Evolutionary conservation across 2,797 vertebrate genomes (phyloP), one percentile per base, ranked within the genome.

Genomic region (Muscicapa striata): DNA sequence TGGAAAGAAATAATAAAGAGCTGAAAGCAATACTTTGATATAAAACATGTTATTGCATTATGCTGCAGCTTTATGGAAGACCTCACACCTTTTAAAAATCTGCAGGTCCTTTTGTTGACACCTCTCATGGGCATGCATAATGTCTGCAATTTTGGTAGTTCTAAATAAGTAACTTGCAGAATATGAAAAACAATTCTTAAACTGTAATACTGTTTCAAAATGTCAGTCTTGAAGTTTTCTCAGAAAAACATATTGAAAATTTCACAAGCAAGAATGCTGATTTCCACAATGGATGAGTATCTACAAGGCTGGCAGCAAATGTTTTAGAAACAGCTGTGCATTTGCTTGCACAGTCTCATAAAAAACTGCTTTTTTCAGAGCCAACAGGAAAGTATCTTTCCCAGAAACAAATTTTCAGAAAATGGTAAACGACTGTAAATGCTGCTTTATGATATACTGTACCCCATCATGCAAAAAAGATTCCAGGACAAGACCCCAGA

Each of bases 401-500:
- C 30, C 49, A 82, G 63, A 76, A 69, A 90, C 21, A 43, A 63
- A 27, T 49, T 67, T 87, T 84, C 48, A 64, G 27, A 73, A 86
- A 67, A 57, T 13, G 20, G 6, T 11, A 81, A 94, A 26, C 20
- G n/a, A 81, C 48, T 57, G 63, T 83, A 91, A 92, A 79, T 2
- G 34, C 29, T 79, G 70, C 48, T 88, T 93, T 87, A 77, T 90
- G 76, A 63, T n/a, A 95, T 96, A 96, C 90, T 86, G 62, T 95
- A 99, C 98, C 98, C 98, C 97, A 21, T 98, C 98, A 41, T 98
- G 97, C 45, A 98, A 95, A 34, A 98, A 92, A 86, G 98, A 95
- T 91, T 99, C 98, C 21, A 98, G 76, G 58, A 98, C 90, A 80
- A 98, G 98, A 13, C 98, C 98, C 97, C 97, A 98, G 90, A 98